A percentile compares a stretch with the other conserved stretches of the same genome.
These are phyloP conservation scores for Lepidurus arcticus DNA, from an alignment of 1,140 invertebrate species.

Conservation along the genomic window DNA sequence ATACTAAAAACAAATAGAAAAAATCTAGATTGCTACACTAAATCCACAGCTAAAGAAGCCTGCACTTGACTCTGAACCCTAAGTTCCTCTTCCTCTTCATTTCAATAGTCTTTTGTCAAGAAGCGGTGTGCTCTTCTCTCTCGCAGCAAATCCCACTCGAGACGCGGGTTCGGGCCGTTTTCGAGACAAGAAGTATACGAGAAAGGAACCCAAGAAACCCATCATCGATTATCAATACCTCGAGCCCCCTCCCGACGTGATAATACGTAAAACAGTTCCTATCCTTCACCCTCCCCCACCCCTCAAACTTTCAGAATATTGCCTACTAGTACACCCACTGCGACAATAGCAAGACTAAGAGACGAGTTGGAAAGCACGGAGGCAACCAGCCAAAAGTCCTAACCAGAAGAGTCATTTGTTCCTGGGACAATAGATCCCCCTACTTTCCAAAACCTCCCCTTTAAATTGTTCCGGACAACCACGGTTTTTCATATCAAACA, in stretches of 20 bases:
- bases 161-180: too few species aligned
- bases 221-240: conserved; percentile 16
- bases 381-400: not conserved
- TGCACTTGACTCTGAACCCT: conserved; percentile 3
- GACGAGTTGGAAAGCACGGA: not conserved
- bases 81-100: not conserved
- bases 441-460: not conserved
- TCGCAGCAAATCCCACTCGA: too few species aligned
- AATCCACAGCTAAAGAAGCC: not conserved
- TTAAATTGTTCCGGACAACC: conserved; percentile 6
- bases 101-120: conserved; percentile 12
- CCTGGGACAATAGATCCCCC: not conserved
- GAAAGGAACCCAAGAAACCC: not conserved
- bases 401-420: conserved; percentile 1
- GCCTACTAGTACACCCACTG: not conserved
- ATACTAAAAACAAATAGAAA: not conserved
- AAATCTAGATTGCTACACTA: not conserved
- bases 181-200: too few species aligned
- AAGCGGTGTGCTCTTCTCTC: too few species aligned
- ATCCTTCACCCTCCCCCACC: not conserved
- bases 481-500: not conserved
- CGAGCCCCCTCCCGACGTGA: not conserved
- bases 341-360: not conserved
- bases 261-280: conserved; percentile 16
- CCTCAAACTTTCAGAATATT: not conserved